These are phyloP conservation scores for Drosophila pseudotalamancana DNA, from an alignment of 2,888 invertebrate species.

Conservation along the genomic window DNA sequence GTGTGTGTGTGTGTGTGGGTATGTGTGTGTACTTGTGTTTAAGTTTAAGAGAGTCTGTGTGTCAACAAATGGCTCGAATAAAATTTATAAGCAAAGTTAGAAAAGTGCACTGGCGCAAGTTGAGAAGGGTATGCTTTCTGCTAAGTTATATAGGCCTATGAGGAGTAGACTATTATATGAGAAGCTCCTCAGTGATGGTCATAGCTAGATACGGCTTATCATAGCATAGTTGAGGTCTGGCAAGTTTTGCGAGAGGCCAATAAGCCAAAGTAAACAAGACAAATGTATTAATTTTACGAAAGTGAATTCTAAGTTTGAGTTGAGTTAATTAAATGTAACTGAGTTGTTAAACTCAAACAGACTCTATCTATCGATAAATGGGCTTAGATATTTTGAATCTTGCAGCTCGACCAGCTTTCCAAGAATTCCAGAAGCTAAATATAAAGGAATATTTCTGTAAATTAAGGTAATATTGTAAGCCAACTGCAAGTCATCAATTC, in stretches of 20 bases:
- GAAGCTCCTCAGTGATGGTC: conserved; percentile 37
- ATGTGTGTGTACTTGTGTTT: conserved; percentile 7
- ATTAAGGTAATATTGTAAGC: too few relatives aligned
- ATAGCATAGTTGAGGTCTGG: conserved; percentile 53
- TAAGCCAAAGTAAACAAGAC: conserved; percentile 60
- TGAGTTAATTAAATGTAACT: conserved; percentile 67
- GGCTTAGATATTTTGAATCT: too few relatives aligned
- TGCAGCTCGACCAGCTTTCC: too few relatives aligned
- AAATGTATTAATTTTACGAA: conserved; percentile 67
- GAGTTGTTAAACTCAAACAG: conserved; percentile 57
- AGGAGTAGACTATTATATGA: conserved; percentile 2
- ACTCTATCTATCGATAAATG: conserved; percentile 58
- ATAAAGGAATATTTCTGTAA: too few relatives aligned
- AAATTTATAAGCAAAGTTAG: conserved; percentile 77
- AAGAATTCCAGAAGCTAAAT: too few relatives aligned
- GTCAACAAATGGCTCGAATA: conserved; percentile 78
- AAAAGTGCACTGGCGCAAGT: conserved; percentile 64
- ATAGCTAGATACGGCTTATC: conserved; percentile 43
- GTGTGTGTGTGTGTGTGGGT: conserved; percentile 5
- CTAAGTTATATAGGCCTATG: not conserved
- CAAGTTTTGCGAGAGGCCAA: conserved; percentile 53
- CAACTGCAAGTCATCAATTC: too few relatives aligned
- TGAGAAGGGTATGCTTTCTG: conserved; percentile 66
- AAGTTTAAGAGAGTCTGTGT: conserved; percentile 31
- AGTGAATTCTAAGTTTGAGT: conserved; percentile 45